Base-by-base conservation (phyloP, 2,888 invertebrate genomes). In the Blastobasis lacticolella region DNA sequence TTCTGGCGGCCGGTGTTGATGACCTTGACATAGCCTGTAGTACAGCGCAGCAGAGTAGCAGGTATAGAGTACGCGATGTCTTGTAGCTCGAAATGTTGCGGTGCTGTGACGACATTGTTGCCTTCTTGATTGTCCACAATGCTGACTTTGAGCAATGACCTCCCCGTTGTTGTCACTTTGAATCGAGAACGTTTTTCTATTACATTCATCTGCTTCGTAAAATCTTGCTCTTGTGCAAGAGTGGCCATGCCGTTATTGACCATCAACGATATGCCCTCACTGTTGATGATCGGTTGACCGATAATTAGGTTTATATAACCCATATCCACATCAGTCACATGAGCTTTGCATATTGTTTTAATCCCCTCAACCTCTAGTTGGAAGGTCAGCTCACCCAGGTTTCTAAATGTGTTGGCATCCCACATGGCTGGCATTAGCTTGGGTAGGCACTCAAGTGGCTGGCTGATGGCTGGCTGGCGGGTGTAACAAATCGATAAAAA, bases 241-340 rank as follows among this genome's bases (percentile, higher is more conserved):
- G 37, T 51, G 0, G 59, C 52, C 5, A 50, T 56, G 1, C 54
- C 49, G 0, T 60, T 49, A 37, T 52, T 50, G 1, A 63, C 61
- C 1, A 48, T 45, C 1, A 58, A 40, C 6, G 62, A 48, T 36
- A 61, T 52, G 0, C 52, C 49, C 0, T 60, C 49, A 5, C n/a
- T 43, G 37, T 62, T 62, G 4, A 62, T 62, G 0, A 66, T 44
- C 1, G 64, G 64, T 44, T 66, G 60, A 0, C 59, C 63, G 40
- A 63, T 57, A 5, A 66, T 37, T 10, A 66, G 10, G 42, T 54
- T 36, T 0, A 64, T 48, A 53, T n/a, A 55, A 0, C 46, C 40
- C 62, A 64, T 59, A 4, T 59, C 51, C 9, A 56, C 45, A 43
- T 59, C 48, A 0, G 54, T 49, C 8, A 63, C 5, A 10, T 57